Evolutionary conservation across 2,797 vertebrate species (phyloP).

Genomic region (Gephyroberyx darwinii): DNA sequence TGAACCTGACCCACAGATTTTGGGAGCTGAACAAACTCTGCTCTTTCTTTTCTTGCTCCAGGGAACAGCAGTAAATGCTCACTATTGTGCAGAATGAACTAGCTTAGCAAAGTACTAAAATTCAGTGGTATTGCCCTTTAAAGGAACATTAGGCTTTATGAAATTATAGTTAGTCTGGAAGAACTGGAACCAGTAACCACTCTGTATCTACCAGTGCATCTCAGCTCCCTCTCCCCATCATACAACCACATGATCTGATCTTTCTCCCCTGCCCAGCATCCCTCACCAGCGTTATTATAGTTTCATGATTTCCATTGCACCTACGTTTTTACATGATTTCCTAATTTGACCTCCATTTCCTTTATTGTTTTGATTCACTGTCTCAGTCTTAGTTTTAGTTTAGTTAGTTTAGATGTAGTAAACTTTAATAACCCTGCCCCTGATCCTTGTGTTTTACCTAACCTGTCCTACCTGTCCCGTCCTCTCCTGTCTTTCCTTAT

Average conservation of each 20-base stretch:
- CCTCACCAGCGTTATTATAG: slow-evolving; percentile 22
- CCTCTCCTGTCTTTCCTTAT: slow-evolving; percentile 48
- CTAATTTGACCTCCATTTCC: not conserved
- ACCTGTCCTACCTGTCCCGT: slow-evolving; percentile 27
- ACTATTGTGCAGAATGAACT: slow-evolving; percentile 47
- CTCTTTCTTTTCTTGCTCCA: slow-evolving; percentile 37
- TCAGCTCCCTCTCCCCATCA: not conserved
- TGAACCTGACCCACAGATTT: slow-evolving; percentile 41
- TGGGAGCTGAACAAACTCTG: slow-evolving; percentile 40
- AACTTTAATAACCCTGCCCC: not conserved
- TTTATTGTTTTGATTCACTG: too few species aligned
- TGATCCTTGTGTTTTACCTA: slow-evolving; percentile 36
- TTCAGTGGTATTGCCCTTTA: not conserved
- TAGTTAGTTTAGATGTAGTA: not conserved
- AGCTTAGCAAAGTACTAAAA: not conserved
- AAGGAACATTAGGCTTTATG: too few species aligned
- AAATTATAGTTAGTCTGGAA: not conserved
- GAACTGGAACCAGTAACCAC: slow-evolving; percentile 6
- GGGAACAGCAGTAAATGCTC: slow-evolving; percentile 47
- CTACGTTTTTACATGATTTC: not conserved
- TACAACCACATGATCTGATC: slow-evolving; percentile 29
- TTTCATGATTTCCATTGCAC: not conserved
- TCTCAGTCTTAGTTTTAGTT: too few species aligned
- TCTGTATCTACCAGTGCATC: slow-evolving; percentile 9
- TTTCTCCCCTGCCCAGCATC: slow-evolving; percentile 39